Conservation (phyloP, 37 sponge, comb jelly and placozoan genomes). For the Cladorhizidae sp. region DNA sequence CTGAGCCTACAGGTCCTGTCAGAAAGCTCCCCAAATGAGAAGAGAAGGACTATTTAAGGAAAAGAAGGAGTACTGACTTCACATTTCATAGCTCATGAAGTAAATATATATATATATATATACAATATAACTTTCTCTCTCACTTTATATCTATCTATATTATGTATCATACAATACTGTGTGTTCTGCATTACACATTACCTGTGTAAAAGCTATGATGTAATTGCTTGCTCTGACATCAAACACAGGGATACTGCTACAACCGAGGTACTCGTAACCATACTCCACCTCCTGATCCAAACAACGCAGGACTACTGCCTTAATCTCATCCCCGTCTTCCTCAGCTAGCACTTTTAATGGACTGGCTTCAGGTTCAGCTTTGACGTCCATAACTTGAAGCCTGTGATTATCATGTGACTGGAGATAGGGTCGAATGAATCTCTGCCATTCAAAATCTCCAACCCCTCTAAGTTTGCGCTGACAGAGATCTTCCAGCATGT, state of each 20-base stretch:
- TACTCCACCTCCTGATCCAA: constrained; percentile 59
- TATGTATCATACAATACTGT: no score
- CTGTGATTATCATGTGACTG: neutral
- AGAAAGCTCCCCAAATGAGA: constrained; percentile 38
- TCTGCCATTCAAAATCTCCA: constrained; percentile 91
- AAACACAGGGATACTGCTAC: constrained; percentile 50
- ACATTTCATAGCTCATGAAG: no score
- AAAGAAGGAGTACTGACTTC: no score
- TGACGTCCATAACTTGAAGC: neutral
- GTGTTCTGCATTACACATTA: neutral
- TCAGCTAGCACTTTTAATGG: neutral
- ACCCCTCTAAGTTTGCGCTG: constrained; percentile 68
- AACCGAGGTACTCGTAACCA: constrained; percentile 67
- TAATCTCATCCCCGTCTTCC: neutral
- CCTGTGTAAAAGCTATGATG: constrained; percentile 65
- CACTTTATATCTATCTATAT: no score
- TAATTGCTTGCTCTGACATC: constrained; percentile 52
- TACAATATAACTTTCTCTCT: no score
- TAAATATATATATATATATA: no score
- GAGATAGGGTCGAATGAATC: constrained; percentile 58
- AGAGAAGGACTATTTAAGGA: neutral
- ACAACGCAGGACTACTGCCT: constrained; percentile 19
- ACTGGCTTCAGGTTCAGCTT: no score
- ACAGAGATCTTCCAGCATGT: constrained; percentile 79
- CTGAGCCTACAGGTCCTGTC: constrained; percentile 56